A percentile compares a stretch with the other conserved stretches of the same genome.
Conservation (phyloP, 2,797 vertebrate species). For the Chiroxiphia lanceolata region DNA sequence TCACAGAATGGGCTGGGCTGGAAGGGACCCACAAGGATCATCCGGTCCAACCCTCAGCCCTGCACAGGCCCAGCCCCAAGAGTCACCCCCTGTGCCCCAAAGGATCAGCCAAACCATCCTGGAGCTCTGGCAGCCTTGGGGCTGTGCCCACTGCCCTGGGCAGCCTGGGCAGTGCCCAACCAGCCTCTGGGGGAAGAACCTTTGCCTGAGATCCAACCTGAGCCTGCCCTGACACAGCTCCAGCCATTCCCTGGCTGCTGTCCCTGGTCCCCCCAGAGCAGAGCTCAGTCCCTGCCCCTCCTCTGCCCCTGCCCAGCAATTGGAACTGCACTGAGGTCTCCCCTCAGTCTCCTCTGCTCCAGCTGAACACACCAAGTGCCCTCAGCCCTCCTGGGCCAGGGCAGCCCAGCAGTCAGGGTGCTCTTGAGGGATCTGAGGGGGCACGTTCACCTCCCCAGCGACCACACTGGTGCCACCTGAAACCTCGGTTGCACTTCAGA, state of each 20-base stretch:
- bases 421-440: too few relatives aligned
- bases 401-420: neutral
- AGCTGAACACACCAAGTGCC: neutral
- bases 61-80: neutral
- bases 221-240: neutral
- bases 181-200: neutral
- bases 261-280: neutral
- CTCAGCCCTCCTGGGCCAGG: neutral
- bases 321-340: neutral
- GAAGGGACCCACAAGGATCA: neutral
- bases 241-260: neutral
- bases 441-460: neutral
- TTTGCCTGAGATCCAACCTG: neutral
- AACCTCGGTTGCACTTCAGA: rapidly evolving
- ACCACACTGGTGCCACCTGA: rapidly evolving
- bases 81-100: neutral
- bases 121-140: neutral
- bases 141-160: neutral
- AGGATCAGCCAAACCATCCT: neutral
- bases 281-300: neutral
- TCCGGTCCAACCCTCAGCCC: neutral
- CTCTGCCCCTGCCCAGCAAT: neutral
- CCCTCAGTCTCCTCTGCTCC: too few relatives aligned
- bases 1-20: neutral
- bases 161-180: neutral